Percentiles rank a stretch among this genome's conserved stretches.
phyloP scores from a whole-genome alignment of 2,113 vertebrate species.

The Limanda limanda region DNA sequence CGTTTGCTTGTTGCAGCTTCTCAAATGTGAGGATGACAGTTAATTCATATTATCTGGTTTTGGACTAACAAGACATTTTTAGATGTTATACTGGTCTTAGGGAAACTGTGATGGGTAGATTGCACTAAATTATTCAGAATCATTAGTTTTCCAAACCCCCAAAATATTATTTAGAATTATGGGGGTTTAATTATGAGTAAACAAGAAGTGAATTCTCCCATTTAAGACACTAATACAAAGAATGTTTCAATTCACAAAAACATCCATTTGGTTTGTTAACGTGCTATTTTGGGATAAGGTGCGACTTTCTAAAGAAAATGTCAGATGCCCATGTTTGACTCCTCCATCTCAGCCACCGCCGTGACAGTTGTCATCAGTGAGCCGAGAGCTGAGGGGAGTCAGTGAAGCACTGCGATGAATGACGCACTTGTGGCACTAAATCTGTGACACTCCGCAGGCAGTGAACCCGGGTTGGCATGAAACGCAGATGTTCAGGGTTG shows the following conservation, averaged over 20 bases:
- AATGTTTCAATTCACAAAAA: too few relatives aligned
- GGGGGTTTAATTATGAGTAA: too few relatives aligned
- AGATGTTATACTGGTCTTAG: too few relatives aligned
- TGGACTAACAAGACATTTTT: too few relatives aligned
- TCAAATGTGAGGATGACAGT: neutral
- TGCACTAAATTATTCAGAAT: too few relatives aligned
- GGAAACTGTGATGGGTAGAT: too few relatives aligned
- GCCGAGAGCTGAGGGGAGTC: conserved; percentile 49
- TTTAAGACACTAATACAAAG: too few relatives aligned
- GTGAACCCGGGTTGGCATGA: conserved; percentile 59
- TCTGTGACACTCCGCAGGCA: conserved; percentile 64
- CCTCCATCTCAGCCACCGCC: conserved; percentile 23
- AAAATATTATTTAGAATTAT: too few relatives aligned
- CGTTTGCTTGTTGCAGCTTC: neutral
- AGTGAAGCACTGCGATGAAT: conserved; percentile 49
- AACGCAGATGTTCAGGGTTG: conserved; percentile 72
- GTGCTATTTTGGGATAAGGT: conserved; percentile 22
- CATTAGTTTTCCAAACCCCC: too few relatives aligned
- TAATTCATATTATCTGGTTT: too few relatives aligned
- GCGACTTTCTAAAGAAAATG: neutral
- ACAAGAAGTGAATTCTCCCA: too few relatives aligned
- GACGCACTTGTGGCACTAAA: conserved; percentile 74
- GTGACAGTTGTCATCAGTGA: conserved; percentile 48
- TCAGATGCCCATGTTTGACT: conserved; percentile 29
- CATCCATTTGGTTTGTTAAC: neutral